phyloP scores from a whole-genome alignment of 2,888 invertebrate genomes.

The Sarcophaga variegata region DNA sequence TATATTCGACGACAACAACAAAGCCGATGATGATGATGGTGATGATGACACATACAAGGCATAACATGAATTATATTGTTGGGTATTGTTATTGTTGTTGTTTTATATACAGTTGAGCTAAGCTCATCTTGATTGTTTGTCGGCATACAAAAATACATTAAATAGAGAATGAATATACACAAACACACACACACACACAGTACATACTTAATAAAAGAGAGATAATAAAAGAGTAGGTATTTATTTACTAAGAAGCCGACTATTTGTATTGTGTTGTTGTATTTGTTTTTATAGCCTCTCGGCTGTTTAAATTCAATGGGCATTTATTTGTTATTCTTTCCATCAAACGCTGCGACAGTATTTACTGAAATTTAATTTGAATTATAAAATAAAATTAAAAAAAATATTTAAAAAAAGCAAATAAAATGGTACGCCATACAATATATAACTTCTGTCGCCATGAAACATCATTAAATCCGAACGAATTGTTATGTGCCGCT shows the following conservation, averaged over 20 bases:
- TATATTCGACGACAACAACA: neutral
- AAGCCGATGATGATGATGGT: neutral
- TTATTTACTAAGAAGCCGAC: neutral
- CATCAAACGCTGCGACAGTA: neutral
- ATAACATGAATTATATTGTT: neutral
- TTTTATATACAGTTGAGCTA: slow-evolving; percentile 40
- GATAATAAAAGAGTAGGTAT: neutral
- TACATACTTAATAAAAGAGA: neutral
- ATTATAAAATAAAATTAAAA: slow-evolving; percentile 20
- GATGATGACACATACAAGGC: slow-evolving; percentile 42
- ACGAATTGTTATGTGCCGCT: slow-evolving; percentile 58
- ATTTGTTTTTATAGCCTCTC: slow-evolving; percentile 24
- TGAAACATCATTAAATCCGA: slow-evolving; percentile 1
- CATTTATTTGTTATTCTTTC: slow-evolving; percentile 1
- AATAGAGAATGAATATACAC: slow-evolving; percentile 13
- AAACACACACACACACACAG: neutral
- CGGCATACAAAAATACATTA: slow-evolving; percentile 55
- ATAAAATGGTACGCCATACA: neutral
- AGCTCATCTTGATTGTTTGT: slow-evolving; percentile 59
- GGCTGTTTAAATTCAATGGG: slow-evolving; percentile 40
- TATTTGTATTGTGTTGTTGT: neutral
- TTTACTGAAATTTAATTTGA: slow-evolving; percentile 40
- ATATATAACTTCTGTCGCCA: neutral
- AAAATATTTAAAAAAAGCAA: slow-evolving; percentile 6
- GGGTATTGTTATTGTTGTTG: neutral